These are phyloP conservation scores for Hydrocynus forskahlii DNA, from an alignment of 2,797 vertebrate species.

Conservation along the genomic window DNA sequence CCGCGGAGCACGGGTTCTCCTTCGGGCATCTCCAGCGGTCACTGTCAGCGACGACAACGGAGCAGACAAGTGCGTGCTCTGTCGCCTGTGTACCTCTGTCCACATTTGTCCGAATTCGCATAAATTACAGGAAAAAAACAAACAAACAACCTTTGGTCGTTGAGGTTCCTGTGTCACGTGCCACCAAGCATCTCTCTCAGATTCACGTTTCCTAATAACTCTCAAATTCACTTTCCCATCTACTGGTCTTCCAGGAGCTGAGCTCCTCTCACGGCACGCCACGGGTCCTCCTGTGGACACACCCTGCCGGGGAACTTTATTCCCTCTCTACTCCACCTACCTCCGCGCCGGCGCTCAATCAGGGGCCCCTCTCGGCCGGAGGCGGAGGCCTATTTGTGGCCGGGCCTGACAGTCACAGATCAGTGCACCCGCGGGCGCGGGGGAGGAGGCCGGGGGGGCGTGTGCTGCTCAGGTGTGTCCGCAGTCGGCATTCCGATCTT, in stretches of 20 bases:
- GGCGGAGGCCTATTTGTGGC: conserved; percentile 66
- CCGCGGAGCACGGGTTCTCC: background rate
- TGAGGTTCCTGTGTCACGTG: too few relatives aligned
- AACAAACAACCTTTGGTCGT: too few relatives aligned
- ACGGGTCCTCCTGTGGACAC: conserved; percentile 76
- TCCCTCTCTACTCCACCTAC: conserved; percentile 75
- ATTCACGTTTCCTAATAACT: too few relatives aligned
- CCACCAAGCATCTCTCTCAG: too few relatives aligned
- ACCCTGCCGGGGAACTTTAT: conserved; percentile 81
- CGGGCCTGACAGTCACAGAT: conserved; percentile 66
- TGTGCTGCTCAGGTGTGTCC: conserved; percentile 75
- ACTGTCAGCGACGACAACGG: background rate
- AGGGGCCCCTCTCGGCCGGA: conserved; percentile 65
- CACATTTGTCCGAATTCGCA: background rate
- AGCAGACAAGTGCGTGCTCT: background rate
- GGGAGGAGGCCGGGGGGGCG: conserved; percentile 65
- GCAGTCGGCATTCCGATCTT: conserved; percentile 77
- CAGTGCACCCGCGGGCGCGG: conserved; percentile 71
- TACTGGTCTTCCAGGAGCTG: conserved; percentile 11
- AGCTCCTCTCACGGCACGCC: conserved; percentile 47
- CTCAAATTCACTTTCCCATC: background rate
- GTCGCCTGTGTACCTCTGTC: background rate
- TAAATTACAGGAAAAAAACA: background rate
- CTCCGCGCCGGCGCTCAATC: conserved; percentile 60
- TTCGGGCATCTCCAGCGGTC: background rate